These are phyloP conservation scores for Cyphomyrmex costatus DNA, from an alignment of 1,140 invertebrate species.

Conservation along the genomic window DNA sequence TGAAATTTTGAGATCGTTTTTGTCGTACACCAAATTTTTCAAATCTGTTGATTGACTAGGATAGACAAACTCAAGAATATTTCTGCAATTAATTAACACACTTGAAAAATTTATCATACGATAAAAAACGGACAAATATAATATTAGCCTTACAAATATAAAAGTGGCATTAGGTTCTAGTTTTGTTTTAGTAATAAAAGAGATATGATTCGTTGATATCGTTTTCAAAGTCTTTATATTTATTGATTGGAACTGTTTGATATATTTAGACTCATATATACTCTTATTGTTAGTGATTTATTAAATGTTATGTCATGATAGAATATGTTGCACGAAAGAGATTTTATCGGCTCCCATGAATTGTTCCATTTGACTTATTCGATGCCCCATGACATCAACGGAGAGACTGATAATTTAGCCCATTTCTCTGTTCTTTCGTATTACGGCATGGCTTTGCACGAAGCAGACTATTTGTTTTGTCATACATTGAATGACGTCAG, in stretches of 20 bases:
- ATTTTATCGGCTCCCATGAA: not conserved
- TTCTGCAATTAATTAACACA: too few relatives aligned
- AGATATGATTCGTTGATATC: not conserved
- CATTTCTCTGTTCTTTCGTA: slow-evolving; percentile 8
- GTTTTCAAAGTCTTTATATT: not conserved
- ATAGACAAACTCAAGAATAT: too few relatives aligned
- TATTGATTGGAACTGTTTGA: slow-evolving; percentile 11
- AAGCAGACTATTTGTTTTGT: slow-evolving; percentile 39
- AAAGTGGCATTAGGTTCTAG: not conserved
- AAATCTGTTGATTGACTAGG: too few relatives aligned
- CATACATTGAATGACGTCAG: slow-evolving; percentile 4
- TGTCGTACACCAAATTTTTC: too few relatives aligned
- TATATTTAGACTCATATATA: slow-evolving; percentile 22
- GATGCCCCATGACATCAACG: not conserved
- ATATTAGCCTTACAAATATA: not conserved
- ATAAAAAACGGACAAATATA: too few relatives aligned
- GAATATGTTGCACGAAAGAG: slow-evolving; percentile 54
- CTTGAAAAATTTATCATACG: too few relatives aligned
- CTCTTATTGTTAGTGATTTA: slow-evolving; percentile 25
- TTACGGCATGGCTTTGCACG: slow-evolving; percentile 57
- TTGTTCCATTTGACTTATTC: not conserved
- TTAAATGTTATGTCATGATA: slow-evolving; percentile 27
- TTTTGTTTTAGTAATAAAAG: slow-evolving; percentile 5
- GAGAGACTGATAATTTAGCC: slow-evolving; percentile 20
- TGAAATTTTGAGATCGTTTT: too few relatives aligned